These are phyloP conservation scores for Holacanthus passer DNA, from an alignment of 2,113 vertebrate genomes.

Conservation along the genomic window DNA sequence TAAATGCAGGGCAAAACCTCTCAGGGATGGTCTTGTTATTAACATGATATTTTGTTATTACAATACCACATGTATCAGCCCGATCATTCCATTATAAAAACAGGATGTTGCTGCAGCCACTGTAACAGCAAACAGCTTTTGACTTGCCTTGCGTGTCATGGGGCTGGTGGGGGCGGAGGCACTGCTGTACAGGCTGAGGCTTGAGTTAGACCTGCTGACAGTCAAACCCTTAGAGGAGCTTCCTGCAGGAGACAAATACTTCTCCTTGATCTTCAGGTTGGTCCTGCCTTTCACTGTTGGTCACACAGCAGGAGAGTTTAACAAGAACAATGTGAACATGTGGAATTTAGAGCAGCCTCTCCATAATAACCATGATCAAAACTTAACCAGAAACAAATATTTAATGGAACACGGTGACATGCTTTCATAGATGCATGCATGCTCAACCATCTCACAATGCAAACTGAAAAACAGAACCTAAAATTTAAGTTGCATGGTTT, in stretches of 20 bases:
- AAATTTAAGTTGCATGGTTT: no score
- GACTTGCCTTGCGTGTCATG: constrained; percentile 86
- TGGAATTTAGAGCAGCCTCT: neutral
- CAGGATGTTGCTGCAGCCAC: neutral
- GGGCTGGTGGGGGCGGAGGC: constrained; percentile 93
- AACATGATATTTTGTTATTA: neutral
- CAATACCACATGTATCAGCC: neutral
- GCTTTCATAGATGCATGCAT: neutral
- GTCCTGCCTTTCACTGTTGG: constrained; percentile 90
- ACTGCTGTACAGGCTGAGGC: constrained; percentile 92
- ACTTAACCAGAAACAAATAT: neutral
- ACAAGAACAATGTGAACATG: neutral
- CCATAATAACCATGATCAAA: neutral
- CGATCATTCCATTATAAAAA: neutral
- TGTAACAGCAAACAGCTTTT: neutral
- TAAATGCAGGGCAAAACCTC: no score
- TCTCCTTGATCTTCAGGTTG: constrained; percentile 94
- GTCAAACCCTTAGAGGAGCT: constrained; percentile 84
- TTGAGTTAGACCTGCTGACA: constrained; percentile 90
- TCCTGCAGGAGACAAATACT: constrained; percentile 86
- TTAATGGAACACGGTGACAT: neutral
- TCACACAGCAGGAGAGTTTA: constrained; percentile 15
- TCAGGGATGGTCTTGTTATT: no score
- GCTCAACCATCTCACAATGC: neutral
- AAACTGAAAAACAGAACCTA: no score